phyloP scores from a whole-genome alignment of 1,140 invertebrate species.

The Drosophila sproati region DNA sequence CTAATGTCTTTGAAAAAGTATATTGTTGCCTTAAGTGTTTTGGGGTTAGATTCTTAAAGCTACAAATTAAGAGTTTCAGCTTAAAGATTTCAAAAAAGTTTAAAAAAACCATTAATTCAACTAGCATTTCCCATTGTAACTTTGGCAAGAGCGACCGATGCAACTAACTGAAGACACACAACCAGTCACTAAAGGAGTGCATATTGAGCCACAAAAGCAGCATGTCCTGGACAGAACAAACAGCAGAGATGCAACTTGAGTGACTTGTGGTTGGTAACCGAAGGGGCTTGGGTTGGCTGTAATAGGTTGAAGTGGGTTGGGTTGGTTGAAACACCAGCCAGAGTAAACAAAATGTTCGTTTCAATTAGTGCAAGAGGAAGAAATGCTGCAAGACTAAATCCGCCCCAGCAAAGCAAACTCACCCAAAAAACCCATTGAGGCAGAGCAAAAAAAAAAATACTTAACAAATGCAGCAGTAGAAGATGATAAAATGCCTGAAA shows the following conservation, averaged over 20 bases:
- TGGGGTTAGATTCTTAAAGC: not conserved
- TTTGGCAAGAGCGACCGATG: too few relatives aligned
- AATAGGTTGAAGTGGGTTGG: slow-evolving; percentile 9
- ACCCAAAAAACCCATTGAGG: slow-evolving; percentile 3
- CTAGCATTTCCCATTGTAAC: too few relatives aligned
- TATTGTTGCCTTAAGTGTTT: not conserved
- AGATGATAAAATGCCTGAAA: slow-evolving; percentile 75
- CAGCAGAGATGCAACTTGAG: slow-evolving; percentile 6
- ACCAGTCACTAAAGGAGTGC: slow-evolving; percentile 36
- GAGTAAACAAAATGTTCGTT: slow-evolving; percentile 69
- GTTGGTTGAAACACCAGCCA: slow-evolving; percentile 26
- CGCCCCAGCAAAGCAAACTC: slow-evolving; percentile 61
- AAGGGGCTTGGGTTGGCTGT: slow-evolving; percentile 3
- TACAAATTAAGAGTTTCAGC: not conserved
- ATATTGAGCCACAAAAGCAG: not conserved
- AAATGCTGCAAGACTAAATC: slow-evolving; percentile 64
- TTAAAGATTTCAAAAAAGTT: not conserved
- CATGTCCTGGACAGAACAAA: slow-evolving; percentile 36
- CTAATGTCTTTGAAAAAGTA: not conserved
- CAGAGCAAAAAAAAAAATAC: slow-evolving; percentile 27
- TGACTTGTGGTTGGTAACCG: slow-evolving; percentile 35
- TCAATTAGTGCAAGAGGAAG: slow-evolving; percentile 61
- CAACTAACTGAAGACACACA: slow-evolving; percentile 14
- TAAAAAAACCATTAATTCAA: not conserved
- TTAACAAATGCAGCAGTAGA: slow-evolving; percentile 31